Evolutionary conservation across 1,140 invertebrate genomes (phyloP), one percentile per base, ranked within the genome.

Genomic region (Eubasilissa regina): DNA sequence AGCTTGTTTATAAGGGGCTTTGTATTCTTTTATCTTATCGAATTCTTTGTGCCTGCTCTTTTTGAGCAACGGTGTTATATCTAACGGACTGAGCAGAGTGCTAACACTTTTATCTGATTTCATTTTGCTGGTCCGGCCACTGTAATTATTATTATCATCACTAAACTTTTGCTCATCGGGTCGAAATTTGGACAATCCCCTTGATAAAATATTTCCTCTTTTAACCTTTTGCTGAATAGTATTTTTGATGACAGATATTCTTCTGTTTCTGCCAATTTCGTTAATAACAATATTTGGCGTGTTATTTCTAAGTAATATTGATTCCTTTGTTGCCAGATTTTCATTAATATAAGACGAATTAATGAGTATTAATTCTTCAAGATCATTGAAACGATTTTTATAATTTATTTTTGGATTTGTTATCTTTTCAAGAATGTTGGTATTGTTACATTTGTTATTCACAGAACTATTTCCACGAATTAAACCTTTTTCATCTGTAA

Each of bases 51-150:
- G 58, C 77, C 77, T 81, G 11, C 55, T 76, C 70, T 79, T 79
- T 19, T 74, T 75, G 13, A 81, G 47, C 13, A 81, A 55, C 17
- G 81, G 75, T 7, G 78, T 77, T 13, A 82, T 19, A 51, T 82
- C 81, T 12, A 82, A 15, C 4, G 81, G 81, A 17, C 77, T 66
- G 13, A 82, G 68, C 7, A 82, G 62, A 12, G 81, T 82, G 75
- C 81, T 82, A 0, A 81, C 43, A 43, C 80, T 60, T 55, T 81
- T 79, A 17, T 76, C 77, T 11, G 78, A 55, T 17, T 80, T 68
- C 17, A 64, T 60, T 58, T 64, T 44, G 19, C 66, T 45, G 12
- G 11, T 25, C 58, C 45, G 66, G 21, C 9, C 47, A 9, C 51
- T 66, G 64, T 58, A 78, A 55, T 76, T 51, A 8, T 76, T 51